phyloP scores from a whole-genome alignment of 2,113 vertebrate species.

The Tricholaema leucomelas region DNA sequence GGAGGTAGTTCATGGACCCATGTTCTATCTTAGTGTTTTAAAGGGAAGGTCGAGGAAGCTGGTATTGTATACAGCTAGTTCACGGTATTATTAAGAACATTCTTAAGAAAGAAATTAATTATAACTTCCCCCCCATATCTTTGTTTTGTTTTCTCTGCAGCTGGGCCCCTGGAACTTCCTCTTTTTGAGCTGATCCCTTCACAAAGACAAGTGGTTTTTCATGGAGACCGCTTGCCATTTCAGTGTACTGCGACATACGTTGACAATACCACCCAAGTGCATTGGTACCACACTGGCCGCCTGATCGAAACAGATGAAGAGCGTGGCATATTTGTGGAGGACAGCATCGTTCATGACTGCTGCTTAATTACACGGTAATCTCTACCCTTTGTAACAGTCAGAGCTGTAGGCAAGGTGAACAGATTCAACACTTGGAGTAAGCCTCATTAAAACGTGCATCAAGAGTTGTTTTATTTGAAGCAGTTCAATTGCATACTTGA shows the following conservation, averaged over 20 bases:
- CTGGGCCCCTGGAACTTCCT: conserved; percentile 85
- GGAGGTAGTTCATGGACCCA: neutral
- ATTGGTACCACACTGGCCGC: conserved; percentile 82
- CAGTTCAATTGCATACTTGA: neutral
- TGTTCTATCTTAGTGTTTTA: neutral
- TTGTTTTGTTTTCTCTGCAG: conserved; percentile 62
- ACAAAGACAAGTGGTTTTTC: conserved; percentile 89
- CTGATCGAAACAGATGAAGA: conserved; percentile 80
- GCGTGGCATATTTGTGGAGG: conserved; percentile 82
- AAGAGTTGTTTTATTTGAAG: neutral
- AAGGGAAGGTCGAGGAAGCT: neutral
- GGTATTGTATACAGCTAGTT: neutral
- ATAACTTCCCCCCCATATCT: neutral
- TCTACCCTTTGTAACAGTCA: neutral
- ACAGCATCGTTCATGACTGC: conserved; percentile 90
- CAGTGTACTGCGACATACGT: conserved; percentile 88
- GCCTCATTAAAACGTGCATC: neutral
- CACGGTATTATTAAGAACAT: neutral
- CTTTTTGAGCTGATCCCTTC: conserved; percentile 91
- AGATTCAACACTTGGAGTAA: neutral
- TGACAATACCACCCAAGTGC: conserved; percentile 76
- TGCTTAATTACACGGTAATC: conserved; percentile 88
- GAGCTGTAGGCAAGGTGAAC: neutral
- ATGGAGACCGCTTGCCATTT: conserved; percentile 86
- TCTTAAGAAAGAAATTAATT: neutral